Evolutionary conservation across 2,113 vertebrate species (phyloP).

Genomic region (Lophotis ruficrista): DNA sequence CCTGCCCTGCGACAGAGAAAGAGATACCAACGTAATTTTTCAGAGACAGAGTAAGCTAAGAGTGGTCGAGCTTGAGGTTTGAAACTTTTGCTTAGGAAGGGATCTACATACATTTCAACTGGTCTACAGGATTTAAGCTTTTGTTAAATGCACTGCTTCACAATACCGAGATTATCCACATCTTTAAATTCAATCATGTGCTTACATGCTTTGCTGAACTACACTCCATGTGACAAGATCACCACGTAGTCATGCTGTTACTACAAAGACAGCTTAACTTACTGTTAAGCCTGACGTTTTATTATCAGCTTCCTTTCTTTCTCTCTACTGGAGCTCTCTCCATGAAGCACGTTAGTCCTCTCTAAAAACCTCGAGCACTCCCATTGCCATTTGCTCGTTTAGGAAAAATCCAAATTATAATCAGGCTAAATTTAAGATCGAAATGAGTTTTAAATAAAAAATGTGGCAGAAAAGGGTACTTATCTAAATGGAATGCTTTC

Average conservation of each 20-base stretch:
- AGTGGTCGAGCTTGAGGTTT: neutral
- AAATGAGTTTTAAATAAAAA: constrained; percentile 81
- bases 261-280: neutral
- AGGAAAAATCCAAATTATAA: constrained; percentile 64
- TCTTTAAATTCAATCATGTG: constrained; percentile 27
- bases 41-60: neutral
- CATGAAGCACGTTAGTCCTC: neutral
- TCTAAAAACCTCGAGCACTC: neutral
- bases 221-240: constrained; percentile 1
- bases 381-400: constrained; percentile 48
- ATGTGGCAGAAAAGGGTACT: constrained; percentile 76
- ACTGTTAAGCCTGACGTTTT: neutral
- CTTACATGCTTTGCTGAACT: constrained; percentile 34
- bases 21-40: neutral
- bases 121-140: neutral
- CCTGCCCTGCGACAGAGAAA: neutral
- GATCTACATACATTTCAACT: neutral
- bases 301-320: neutral
- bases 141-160: neutral
- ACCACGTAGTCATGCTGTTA: neutral
- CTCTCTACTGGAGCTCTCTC: neutral
- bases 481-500: constrained; percentile 81
- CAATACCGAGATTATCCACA: neutral
- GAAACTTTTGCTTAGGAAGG: neutral
- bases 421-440: constrained; percentile 69